Evolutionary conservation across 2,797 vertebrate genomes (phyloP), one percentile per base, ranked within the genome.

Genomic region (Rhinogobio ventralis): DNA sequence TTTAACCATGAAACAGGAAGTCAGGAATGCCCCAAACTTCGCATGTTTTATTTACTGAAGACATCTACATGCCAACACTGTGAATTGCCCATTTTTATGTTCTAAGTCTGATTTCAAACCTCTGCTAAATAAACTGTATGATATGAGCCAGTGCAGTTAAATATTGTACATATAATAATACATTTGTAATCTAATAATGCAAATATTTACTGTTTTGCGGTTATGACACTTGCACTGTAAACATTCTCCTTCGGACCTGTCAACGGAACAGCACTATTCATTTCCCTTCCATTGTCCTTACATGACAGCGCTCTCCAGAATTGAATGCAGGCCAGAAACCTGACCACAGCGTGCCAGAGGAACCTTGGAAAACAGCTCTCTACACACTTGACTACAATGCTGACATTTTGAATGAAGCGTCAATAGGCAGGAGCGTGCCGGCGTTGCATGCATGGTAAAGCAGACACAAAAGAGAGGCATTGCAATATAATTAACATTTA

Each of bases 401-500:
- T 87, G 82, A 87, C 81, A 86, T 86, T 83, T 86, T 86, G 51
- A 73, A 80, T 62, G 53, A 46, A 46, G 69, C 57, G 67, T 81
- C 64, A 66, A 60, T 51, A 55, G 78, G 73, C 78, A 72, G 72
- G 60, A 60, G 79, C 19, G 57, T 68, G 66, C 42, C 64, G 30
- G 17, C 5, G 42, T 76, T 46, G 86, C 82, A 81, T 46, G 79
- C 60, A 57, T 80, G 79, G 51, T 55, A 78, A 53, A 87, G 33
- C 77, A 79, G 53, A 76, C 76, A 87, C 92, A 93, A 93, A 91
- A 81, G 89, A 85, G 85, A 90, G 87, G 90, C 90, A 91, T 89
- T 89, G 92, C 86, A 87, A 92, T 89, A 87, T 92, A 92, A 95
- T 95, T 94, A 94, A 92, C 92, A 95, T 94, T 92, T 92, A 82